Base-by-base conservation (phyloP, 2,113 vertebrate genomes). In the Paedocypris sp. region DNA sequence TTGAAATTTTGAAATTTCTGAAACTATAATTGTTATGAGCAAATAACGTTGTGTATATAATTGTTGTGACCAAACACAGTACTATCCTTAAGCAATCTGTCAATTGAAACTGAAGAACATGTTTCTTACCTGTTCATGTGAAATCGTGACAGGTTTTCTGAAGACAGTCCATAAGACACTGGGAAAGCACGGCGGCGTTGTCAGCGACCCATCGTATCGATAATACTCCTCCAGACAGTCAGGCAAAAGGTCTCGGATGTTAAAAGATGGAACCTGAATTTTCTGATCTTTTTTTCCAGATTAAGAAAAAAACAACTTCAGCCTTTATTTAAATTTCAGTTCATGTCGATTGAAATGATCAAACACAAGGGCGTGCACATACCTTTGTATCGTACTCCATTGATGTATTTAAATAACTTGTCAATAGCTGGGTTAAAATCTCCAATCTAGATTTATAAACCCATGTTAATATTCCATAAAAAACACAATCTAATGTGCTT, bases 91-190 rank as follows among this genome's bases (percentile, higher is more conserved):
- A 23, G 20, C 9, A 23, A 45, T 9, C 11, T 38, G 35, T 15
- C 35, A 38, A 7, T 38, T 12, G 35, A 38, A 38, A 16, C 5
- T 19, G 39, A 42, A 10, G 3, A 10, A 42, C 13, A 29, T 48
- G 6, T 3, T 7, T 28, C 20, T 2, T 45, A 89, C 93, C 93
- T 98, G 95, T 45, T 85, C 79, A 13, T 63, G 78, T 58, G 95
- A 97, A 66, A 98, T 81, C 16, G 84, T 83, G 6, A 94, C 79
- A 0, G 85, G 81, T 26, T 88, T 87, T 66, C 85, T 82, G 77
- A 97, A 96, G 13, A 98, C 75, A 0, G 92, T 96, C 95, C 95
- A 98, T 64, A 93, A 81, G 49, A 97, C 94, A 0, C 88, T 94
- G 0, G 91, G 92, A 70, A 89, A 87, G 73, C 95, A 98, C 1